phyloP scores from a whole-genome alignment of 1,140 invertebrate genomes.

The Bombyx mandarina region DNA sequence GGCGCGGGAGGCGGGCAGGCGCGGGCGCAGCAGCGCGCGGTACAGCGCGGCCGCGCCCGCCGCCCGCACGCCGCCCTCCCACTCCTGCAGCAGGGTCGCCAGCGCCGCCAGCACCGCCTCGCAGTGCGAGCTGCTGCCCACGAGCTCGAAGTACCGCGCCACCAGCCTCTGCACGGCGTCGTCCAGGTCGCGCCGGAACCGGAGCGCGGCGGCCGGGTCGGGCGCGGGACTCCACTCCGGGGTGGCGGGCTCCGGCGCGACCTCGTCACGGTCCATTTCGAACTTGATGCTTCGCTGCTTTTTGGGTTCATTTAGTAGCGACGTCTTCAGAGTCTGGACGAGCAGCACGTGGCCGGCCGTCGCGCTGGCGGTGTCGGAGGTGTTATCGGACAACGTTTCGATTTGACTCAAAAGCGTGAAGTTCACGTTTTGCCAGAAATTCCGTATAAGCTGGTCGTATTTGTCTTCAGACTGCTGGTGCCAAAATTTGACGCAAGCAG shows the following conservation, averaged over 20 bases:
- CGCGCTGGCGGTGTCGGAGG: slow-evolving; percentile 13
- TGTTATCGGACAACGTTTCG: slow-evolving; percentile 19
- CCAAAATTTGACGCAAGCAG: slow-evolving; percentile 33
- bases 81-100: background rate
- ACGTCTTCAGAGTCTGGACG: slow-evolving; percentile 27
- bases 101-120: background rate
- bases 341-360: slow-evolving; percentile 31
- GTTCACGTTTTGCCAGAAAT: slow-evolving; percentile 45
- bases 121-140: slow-evolving; percentile 1
- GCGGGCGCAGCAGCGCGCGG: no score
- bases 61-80: background rate
- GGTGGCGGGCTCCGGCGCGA: slow-evolving; percentile 14
- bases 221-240: slow-evolving; percentile 27
- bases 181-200: slow-evolving; percentile 3
- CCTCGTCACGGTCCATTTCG: slow-evolving; percentile 17
- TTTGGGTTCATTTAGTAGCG: slow-evolving; percentile 18
- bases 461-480: slow-evolving; percentile 32
- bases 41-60: background rate
- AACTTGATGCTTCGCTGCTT: slow-evolving; percentile 33
- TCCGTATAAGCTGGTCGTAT: slow-evolving; percentile 36
- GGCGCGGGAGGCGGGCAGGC: no score
- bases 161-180: slow-evolving; percentile 15
- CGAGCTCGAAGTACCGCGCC: slow-evolving; percentile 7
- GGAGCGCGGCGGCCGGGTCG: slow-evolving; percentile 12
- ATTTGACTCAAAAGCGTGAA: slow-evolving; percentile 28